Conservation (phyloP, 2,113 vertebrate genomes). For the Sceloporus undulatus region DNA sequence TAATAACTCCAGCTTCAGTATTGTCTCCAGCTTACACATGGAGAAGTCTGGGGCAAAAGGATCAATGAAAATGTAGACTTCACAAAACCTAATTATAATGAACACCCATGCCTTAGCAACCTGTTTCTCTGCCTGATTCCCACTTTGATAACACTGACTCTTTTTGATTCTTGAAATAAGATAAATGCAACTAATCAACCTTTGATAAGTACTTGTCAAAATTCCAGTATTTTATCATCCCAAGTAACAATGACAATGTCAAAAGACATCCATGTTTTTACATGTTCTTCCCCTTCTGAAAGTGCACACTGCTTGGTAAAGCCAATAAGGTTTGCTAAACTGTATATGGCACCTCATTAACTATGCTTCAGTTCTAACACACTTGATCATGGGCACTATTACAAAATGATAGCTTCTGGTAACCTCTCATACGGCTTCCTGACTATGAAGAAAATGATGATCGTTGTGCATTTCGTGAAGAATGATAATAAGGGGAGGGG, state of each 20-base stretch:
- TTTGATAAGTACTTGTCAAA: background rate
- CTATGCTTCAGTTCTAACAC: background rate
- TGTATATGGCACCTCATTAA: too few species aligned
- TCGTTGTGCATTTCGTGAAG: too few species aligned
- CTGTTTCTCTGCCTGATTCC: background rate
- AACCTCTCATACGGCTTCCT: background rate
- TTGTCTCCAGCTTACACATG: background rate
- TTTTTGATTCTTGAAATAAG: background rate
- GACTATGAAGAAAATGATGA: background rate
- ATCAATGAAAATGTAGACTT: background rate
- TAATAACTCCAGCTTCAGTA: background rate
- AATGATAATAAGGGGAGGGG: background rate
- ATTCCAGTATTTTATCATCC: background rate
- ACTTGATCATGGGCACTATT: background rate
- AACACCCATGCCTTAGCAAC: background rate
- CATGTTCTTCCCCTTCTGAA: background rate
- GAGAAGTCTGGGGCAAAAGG: background rate
- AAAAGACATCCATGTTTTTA: background rate
- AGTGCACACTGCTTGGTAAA: background rate
- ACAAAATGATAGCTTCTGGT: background rate
- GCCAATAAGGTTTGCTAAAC: background rate
- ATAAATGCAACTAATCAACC: background rate
- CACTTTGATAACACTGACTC: background rate
- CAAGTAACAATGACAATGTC: background rate
- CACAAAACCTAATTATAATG: background rate